Evolutionary conservation across 1,140 invertebrate genomes (phyloP).

Genomic region (Drosophila fuyamai): DNA sequence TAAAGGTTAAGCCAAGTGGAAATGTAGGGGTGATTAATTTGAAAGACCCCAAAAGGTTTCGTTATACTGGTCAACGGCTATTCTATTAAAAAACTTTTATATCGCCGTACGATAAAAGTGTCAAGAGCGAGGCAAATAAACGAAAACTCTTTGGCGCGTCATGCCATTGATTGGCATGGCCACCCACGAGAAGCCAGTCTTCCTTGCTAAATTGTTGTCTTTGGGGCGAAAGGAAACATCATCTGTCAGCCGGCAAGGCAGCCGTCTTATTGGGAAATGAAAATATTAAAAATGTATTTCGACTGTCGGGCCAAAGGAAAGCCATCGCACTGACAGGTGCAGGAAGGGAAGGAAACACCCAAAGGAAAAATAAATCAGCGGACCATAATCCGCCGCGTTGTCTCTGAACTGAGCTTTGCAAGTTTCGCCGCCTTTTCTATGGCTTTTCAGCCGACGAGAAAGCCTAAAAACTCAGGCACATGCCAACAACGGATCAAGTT

Average conservation of each 20-base stretch:
- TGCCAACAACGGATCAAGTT: constrained; percentile 34
- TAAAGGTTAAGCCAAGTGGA: constrained; percentile 57
- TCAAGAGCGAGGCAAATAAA: constrained; percentile 32
- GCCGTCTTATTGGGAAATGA: constrained; percentile 42
- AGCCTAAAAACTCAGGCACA: constrained; percentile 30
- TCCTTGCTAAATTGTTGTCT: constrained; percentile 23
- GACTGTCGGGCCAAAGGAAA: constrained; percentile 6
- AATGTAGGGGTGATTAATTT: constrained; percentile 58
- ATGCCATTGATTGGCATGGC: constrained; percentile 31
- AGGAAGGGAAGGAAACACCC: constrained; percentile 11
- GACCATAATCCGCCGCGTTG: constrained; percentile 41
- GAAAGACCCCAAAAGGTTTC: constrained; percentile 26
- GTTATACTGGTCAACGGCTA: constrained; percentile 26
- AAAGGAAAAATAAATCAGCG: constrained; percentile 45
- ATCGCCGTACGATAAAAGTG: constrained; percentile 27
- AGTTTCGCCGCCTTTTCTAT: constrained; percentile 22
- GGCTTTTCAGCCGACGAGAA: constrained; percentile 2
- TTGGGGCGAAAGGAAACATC: constrained; percentile 22
- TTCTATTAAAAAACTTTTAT: constrained; percentile 40
- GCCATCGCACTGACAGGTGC: constrained; percentile 18
- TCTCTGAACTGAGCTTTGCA: constrained; percentile 22
- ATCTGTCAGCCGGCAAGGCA: constrained; percentile 27
- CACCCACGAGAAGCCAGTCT: constrained; percentile 11
- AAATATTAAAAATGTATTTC: constrained; percentile 50
- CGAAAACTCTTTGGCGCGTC: constrained; percentile 43